A percentile compares a stretch with the other conserved stretches of the same genome.
These are phyloP conservation scores for Parthenolecanium corni DNA, from an alignment of 2,888 invertebrate species.

Conservation along the genomic window DNA sequence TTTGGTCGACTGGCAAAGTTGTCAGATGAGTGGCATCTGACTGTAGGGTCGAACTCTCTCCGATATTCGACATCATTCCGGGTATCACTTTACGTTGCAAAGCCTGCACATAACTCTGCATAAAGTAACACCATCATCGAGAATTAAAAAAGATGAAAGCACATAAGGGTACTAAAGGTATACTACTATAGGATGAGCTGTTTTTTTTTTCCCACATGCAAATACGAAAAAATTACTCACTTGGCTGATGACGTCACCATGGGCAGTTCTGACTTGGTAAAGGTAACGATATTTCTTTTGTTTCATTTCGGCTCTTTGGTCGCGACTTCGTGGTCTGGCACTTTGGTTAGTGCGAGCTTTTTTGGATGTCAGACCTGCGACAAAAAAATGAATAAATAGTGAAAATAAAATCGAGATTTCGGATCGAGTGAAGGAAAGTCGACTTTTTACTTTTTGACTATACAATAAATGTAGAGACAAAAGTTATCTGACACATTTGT, in stretches of 20 bases:
- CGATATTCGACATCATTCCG: slow-evolving; percentile 39
- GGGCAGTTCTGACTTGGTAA: slow-evolving; percentile 77
- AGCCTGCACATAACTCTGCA: slow-evolving; percentile 67
- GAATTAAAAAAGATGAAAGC: no score
- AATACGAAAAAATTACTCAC: no score
- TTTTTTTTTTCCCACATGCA: background rate
- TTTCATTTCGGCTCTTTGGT: slow-evolving; percentile 64
- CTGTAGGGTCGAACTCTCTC: slow-evolving; percentile 56
- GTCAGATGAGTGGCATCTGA: slow-evolving; percentile 67
- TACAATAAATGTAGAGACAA: no score
- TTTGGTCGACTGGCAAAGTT: slow-evolving; percentile 52
- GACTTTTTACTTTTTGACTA: no score
- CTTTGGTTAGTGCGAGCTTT: slow-evolving; percentile 35
- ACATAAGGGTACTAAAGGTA: background rate
- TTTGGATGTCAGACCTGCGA: slow-evolving; percentile 32
- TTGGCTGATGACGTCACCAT: slow-evolving; percentile 83
- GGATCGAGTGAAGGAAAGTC: no score
- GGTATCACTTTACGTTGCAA: slow-evolving; percentile 57
- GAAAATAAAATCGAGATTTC: no score
- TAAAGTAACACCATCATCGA: slow-evolving; percentile 29
- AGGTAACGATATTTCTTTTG: slow-evolving; percentile 76
- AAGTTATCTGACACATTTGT: no score
- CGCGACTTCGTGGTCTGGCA: slow-evolving; percentile 48
- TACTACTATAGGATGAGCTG: background rate
- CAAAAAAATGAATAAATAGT: no score